A percentile compares a stretch with the other conserved stretches of the same genome.
Conservation (phyloP, 2,797 vertebrate species). For the Molossus alvarezi region DNA sequence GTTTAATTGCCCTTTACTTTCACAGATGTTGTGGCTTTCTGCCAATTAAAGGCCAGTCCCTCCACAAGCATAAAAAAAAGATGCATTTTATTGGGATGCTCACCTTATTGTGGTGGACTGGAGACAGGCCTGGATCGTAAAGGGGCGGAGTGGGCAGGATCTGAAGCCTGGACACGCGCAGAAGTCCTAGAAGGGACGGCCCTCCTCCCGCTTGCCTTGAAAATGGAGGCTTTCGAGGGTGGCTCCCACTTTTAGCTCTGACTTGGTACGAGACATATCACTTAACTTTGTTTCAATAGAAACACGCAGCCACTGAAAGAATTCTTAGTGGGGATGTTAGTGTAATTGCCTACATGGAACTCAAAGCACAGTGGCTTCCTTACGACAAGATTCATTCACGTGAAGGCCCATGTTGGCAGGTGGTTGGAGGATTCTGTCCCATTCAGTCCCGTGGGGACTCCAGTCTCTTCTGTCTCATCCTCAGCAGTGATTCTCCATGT, state of each 20-base stretch:
- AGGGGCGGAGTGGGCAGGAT: not conserved
- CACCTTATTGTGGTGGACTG: not conserved
- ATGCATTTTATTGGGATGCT: not conserved
- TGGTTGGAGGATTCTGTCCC: not conserved
- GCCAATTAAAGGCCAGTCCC: not conserved
- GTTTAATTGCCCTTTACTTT: not conserved
- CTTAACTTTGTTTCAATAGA: not conserved
- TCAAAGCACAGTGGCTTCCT: not conserved
- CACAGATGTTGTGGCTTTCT: not conserved
- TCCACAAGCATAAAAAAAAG: not conserved
- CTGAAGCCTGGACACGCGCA: not conserved
- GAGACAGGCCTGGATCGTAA: not conserved
- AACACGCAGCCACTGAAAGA: not conserved
- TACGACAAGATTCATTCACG: not conserved
- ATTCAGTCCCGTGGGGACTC: not conserved
- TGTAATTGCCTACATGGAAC: slow-evolving; percentile 15
- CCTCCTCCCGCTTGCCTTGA: not conserved
- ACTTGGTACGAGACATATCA: not conserved
- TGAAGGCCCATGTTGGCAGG: not conserved
- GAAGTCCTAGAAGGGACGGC: not conserved
- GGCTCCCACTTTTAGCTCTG: not conserved
- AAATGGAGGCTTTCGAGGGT: slow-evolving; percentile 8
- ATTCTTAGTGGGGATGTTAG: not conserved
- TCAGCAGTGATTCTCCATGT: not conserved
- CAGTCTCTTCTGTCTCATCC: not conserved